Conservation (phyloP, 2,113 vertebrate genomes). For the Anoura caudifer region DNA sequence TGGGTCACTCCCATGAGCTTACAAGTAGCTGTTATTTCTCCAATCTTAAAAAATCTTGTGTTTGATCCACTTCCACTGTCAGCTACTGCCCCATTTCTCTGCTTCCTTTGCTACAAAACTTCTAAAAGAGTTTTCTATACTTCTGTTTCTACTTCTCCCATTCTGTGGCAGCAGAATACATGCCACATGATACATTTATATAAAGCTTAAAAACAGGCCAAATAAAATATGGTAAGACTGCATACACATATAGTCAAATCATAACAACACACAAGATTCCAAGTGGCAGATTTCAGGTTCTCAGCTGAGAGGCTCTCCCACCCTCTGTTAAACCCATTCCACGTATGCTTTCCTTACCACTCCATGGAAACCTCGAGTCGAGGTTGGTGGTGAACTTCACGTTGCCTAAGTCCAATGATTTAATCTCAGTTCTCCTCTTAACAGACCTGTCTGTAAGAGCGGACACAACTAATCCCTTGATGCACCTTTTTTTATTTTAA, state of each 20-base stretch:
- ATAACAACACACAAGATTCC: neutral
- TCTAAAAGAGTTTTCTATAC: neutral
- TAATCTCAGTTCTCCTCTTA: neutral
- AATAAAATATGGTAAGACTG: neutral
- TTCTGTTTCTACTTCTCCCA: neutral
- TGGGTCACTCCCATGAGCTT: neutral
- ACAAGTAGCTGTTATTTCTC: neutral
- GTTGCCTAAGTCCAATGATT: neutral
- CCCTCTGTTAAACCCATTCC: neutral
- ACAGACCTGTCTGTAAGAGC: neutral
- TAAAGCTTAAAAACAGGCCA: neutral
- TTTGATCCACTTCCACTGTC: neutral
- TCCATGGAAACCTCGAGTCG: neutral
- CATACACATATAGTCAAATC: neutral
- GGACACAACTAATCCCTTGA: neutral
- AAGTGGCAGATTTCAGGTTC: neutral
- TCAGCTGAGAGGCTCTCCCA: neutral
- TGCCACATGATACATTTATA: neutral
- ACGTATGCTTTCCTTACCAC: neutral
- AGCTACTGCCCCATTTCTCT: slow-evolving; percentile 10
- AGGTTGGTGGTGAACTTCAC: neutral
- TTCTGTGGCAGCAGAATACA: neutral
- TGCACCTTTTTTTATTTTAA: neutral
- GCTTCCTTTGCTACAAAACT: slow-evolving; percentile 1
- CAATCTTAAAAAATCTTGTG: neutral